Percentiles rank a stretch among this genome's conserved stretches.
These are phyloP conservation scores for Toxotes jaculatrix DNA, from an alignment of 2,113 vertebrate genomes.

Conservation along the genomic window DNA sequence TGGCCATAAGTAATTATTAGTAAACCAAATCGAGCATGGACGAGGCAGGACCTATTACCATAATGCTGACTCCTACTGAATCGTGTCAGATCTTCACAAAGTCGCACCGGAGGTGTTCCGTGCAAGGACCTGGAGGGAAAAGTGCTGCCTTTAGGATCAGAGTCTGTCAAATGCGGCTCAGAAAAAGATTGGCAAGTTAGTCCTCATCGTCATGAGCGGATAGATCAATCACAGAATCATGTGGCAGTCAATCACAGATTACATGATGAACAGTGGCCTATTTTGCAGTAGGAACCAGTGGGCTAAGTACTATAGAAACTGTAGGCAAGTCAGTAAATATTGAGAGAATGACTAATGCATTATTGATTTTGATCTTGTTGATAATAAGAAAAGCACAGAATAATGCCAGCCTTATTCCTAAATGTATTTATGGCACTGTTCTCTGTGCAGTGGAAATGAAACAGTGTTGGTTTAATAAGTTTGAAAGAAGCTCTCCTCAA, in stretches of 20 bases:
- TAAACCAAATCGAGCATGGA: conserved; percentile 67
- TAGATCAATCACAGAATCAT: accelerated
- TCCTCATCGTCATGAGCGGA: not conserved
- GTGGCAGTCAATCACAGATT: too few species aligned
- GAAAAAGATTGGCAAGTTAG: not conserved
- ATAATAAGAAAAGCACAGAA: not conserved
- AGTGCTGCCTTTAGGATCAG: not conserved
- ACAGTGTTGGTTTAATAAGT: not conserved
- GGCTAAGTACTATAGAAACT: not conserved
- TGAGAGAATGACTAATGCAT: not conserved
- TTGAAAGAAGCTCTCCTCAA: not conserved
- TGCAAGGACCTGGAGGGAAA: not conserved
- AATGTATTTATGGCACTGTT: too few species aligned
- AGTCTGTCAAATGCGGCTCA: not conserved
- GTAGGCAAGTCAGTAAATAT: not conserved
- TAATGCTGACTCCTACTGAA: conserved; percentile 60
- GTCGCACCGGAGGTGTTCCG: conserved; percentile 6
- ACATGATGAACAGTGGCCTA: not conserved
- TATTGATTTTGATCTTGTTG: not conserved
- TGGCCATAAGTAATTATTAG: conserved; percentile 73
- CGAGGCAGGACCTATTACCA: conserved; percentile 42
- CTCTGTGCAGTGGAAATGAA: not conserved
- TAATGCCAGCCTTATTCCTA: not conserved
- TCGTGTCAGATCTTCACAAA: conserved; percentile 43
- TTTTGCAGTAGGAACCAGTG: not conserved